These are phyloP conservation scores for Rhipidura dahli DNA, from an alignment of 2,113 vertebrate species.

Conservation along the genomic window DNA sequence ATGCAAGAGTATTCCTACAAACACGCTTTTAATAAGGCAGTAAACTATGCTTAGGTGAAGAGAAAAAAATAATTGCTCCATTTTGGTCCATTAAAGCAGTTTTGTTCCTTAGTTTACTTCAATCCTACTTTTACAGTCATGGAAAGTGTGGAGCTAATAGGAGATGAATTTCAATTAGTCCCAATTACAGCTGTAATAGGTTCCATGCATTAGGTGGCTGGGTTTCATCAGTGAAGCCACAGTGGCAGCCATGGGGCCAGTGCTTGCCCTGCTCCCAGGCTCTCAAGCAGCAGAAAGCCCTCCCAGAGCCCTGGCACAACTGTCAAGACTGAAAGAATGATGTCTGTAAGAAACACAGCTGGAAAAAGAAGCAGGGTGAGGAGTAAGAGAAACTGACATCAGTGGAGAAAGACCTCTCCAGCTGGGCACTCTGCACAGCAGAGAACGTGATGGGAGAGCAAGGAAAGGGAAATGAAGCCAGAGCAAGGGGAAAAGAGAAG, in stretches of 20 bases:
- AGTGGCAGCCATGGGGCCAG: background rate
- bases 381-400: background rate
- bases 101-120: slow-evolving; percentile 51
- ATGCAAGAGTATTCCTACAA: slow-evolving; percentile 62
- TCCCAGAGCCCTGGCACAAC: background rate
- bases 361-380: background rate
- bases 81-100: slow-evolving; percentile 63
- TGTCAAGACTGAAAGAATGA: background rate
- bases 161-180: slow-evolving; percentile 68
- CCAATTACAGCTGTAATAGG: slow-evolving; percentile 53
- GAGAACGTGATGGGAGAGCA: background rate
- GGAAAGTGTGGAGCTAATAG: slow-evolving; percentile 43
- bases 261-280: background rate
- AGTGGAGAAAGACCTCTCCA: background rate
- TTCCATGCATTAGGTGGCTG: background rate
- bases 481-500: background rate
- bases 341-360: background rate
- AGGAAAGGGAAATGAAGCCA: background rate
- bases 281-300: background rate
- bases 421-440: background rate
- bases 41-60: slow-evolving; percentile 64
- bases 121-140: slow-evolving; percentile 56
- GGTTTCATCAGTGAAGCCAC: background rate
- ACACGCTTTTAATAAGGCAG: slow-evolving; percentile 68
- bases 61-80: slow-evolving; percentile 69